These are phyloP conservation scores for Actinernus sp. DNA, from an alignment of 92 coral and sea anemone genomes.

Conservation along the genomic window DNA sequence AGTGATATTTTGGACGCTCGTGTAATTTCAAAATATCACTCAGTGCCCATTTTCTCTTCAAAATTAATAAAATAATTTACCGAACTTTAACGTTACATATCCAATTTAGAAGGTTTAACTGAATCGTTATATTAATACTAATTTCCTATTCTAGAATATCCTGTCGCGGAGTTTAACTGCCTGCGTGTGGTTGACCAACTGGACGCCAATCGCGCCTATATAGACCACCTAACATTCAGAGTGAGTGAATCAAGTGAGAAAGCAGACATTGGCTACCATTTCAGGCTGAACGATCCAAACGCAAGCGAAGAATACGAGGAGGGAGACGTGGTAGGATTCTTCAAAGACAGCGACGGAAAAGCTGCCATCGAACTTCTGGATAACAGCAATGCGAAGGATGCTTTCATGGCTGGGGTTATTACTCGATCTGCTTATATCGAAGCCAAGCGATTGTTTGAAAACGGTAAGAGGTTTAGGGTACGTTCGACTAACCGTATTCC, in stretches of 20 bases:
- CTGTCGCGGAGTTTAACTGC: constrained; percentile 52
- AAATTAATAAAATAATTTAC: no score
- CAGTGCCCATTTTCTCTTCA: no score
- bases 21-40: no score
- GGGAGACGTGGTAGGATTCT: constrained; percentile 96
- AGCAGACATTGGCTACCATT: constrained; percentile 95
- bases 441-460: constrained; percentile 64
- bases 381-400: constrained; percentile 64
- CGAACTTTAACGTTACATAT: no score
- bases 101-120: no score
- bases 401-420: constrained; percentile 93
- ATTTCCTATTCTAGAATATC: no score
- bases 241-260: constrained; percentile 21
- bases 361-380: constrained; percentile 72
- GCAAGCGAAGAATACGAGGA: constrained; percentile 78
- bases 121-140: no score
- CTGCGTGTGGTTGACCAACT: constrained; percentile 76
- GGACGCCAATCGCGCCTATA: constrained; percentile 90
- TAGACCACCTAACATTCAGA: constrained; percentile 71
- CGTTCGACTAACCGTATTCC: no score
- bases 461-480: constrained; percentile 56
- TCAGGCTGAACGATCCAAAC: constrained; percentile 68
- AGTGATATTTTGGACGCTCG: no score
- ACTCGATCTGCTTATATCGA: constrained; percentile 91
- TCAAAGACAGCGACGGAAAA: constrained; percentile 76